phyloP scores from a whole-genome alignment of 1,140 invertebrate species.

The Ceratosolen solmsi region DNA sequence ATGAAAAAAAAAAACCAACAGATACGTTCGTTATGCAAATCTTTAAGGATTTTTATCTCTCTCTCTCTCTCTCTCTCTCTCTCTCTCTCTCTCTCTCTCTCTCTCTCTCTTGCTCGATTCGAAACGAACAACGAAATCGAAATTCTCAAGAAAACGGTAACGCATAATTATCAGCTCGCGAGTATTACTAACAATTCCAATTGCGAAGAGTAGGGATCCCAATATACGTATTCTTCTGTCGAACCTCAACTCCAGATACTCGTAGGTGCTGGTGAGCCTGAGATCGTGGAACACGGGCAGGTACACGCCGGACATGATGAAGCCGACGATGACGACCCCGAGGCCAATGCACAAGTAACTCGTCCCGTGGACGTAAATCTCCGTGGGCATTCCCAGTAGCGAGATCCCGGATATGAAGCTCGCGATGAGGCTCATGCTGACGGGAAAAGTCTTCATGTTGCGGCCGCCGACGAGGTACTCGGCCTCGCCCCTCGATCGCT shows the following conservation, averaged over 20 bases:
- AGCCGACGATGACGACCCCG: slow-evolving; percentile 77
- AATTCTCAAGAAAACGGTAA: too few relatives aligned
- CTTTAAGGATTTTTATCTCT: too few relatives aligned
- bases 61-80: too few relatives aligned
- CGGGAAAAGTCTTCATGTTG: slow-evolving; percentile 86
- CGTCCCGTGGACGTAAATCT: slow-evolving; percentile 87
- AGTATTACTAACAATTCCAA: slow-evolving; percentile 76
- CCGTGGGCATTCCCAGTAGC: slow-evolving; percentile 85
- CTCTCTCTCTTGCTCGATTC: too few relatives aligned
- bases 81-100: too few relatives aligned
- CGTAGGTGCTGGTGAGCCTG: slow-evolving; percentile 86
- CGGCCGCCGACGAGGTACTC: slow-evolving; percentile 90
- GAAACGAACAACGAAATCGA: too few relatives aligned
- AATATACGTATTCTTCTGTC: slow-evolving; percentile 81
- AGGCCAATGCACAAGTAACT: slow-evolving; percentile 80
- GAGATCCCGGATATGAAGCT: slow-evolving; percentile 79
- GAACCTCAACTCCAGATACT: slow-evolving; percentile 88
- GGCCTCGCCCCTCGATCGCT: slow-evolving; percentile 78
- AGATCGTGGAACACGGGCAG: slow-evolving; percentile 88
- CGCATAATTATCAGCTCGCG: too few relatives aligned
- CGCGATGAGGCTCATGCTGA: slow-evolving; percentile 86
- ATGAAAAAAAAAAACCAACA: too few relatives aligned
- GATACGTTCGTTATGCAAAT: too few relatives aligned
- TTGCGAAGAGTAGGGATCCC: slow-evolving; percentile 82
- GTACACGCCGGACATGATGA: slow-evolving; percentile 80